phyloP scores from a whole-genome alignment of 2,113 vertebrate genomes.

The Butorides virescens region DNA sequence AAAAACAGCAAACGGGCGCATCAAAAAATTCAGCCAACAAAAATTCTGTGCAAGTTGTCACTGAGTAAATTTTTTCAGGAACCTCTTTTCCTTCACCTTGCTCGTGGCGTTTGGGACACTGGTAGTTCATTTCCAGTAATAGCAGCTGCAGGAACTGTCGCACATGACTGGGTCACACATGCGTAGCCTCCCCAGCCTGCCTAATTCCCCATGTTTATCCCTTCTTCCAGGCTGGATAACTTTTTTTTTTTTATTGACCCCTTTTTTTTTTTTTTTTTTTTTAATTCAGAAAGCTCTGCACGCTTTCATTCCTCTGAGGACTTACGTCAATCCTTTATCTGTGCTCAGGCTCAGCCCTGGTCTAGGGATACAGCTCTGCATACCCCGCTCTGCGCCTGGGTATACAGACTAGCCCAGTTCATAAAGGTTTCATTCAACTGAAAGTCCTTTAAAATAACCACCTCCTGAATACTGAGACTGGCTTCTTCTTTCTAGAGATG shows the following conservation, averaged over 20 bases:
- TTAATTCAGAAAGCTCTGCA: conserved; percentile 3
- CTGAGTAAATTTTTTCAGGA: background rate
- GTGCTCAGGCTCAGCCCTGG: background rate
- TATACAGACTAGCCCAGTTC: background rate
- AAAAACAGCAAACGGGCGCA: background rate
- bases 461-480: background rate
- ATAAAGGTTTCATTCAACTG: background rate
- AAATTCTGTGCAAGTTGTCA: background rate
- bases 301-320: background rate
- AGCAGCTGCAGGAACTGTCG: background rate
- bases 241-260: background rate
- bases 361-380: background rate
- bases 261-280: background rate
- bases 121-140: background rate
- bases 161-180: background rate
- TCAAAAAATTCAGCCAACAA: background rate
- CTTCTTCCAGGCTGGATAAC: background rate
- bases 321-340: conserved; percentile 21
- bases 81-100: background rate
- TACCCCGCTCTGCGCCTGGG: background rate
- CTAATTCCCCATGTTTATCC: background rate
- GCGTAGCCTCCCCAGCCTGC: background rate
- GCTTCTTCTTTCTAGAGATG: background rate
- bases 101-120: background rate
- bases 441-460: background rate